phyloP scores from a whole-genome alignment of 2,888 invertebrate genomes.

The Thalpophila matura region DNA sequence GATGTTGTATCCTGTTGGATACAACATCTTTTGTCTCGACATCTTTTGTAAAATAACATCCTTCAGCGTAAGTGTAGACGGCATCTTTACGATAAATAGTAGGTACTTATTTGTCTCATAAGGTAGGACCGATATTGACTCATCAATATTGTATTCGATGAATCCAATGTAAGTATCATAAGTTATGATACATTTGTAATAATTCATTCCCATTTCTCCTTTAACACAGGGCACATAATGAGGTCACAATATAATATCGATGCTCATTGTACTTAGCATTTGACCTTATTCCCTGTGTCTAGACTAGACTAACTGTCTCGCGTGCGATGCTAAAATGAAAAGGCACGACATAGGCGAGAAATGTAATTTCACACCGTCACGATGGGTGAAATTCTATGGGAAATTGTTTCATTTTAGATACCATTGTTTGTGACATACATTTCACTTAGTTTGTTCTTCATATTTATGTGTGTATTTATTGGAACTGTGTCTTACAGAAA shows the following conservation, averaged over 20 bases:
- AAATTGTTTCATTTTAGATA: slow-evolving; percentile 60
- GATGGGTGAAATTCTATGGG: slow-evolving; percentile 62
- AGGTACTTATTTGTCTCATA: too few species aligned
- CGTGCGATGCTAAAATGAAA: slow-evolving; percentile 63
- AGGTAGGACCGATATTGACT: neutral
- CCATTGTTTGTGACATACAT: slow-evolving; percentile 57
- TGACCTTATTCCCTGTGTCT: slow-evolving; percentile 61
- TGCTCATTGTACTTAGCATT: slow-evolving; percentile 46
- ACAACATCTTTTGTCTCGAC: too few species aligned
- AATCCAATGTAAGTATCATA: neutral
- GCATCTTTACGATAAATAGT: too few species aligned
- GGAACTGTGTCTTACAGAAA: slow-evolving; percentile 11
- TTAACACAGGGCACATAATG: slow-evolving; percentile 31
- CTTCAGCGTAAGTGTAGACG: too few species aligned
- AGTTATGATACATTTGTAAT: slow-evolving; percentile 8
- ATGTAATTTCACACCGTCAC: slow-evolving; percentile 64
- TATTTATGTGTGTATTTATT: slow-evolving; percentile 40
- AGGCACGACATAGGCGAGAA: slow-evolving; percentile 58
- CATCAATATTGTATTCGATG: neutral
- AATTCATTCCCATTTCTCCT: slow-evolving; percentile 1
- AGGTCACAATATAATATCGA: slow-evolving; percentile 38
- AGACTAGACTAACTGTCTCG: slow-evolving; percentile 61
- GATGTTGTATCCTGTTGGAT: too few species aligned
- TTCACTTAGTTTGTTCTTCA: slow-evolving; percentile 42
- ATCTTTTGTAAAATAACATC: too few species aligned